Conservation (phyloP, 1,140 invertebrate species). For the Ceratosolen solmsi region DNA sequence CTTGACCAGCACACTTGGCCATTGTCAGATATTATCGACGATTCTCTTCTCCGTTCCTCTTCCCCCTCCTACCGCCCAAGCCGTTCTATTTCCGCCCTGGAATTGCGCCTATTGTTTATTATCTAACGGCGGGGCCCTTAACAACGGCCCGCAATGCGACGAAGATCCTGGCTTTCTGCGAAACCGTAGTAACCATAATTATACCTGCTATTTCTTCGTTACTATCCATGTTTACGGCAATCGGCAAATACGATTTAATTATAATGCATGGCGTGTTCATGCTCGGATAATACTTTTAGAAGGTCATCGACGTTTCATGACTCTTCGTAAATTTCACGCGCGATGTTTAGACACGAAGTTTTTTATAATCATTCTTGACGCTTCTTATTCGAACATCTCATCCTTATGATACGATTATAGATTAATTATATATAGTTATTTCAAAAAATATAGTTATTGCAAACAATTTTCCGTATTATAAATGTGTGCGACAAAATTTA, state of each 20-base stretch:
- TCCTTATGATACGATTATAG: no score
- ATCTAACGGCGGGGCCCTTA: not conserved
- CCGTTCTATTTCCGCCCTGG: not conserved
- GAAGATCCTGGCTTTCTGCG: not conserved
- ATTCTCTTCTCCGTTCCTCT: not conserved
- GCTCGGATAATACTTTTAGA: not conserved
- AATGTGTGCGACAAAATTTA: no score
- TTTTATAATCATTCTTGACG: not conserved
- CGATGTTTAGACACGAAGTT: not conserved
- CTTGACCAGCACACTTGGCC: no score
- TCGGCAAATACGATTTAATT: not conserved
- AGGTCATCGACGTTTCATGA: no score
- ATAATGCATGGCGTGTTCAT: not conserved
- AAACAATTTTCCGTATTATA: no score
- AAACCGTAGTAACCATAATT: not conserved
- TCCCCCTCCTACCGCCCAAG: not conserved
- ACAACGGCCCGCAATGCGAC: not conserved
- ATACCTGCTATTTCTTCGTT: not conserved
- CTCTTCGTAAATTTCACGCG: not conserved
- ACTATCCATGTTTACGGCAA: not conserved
- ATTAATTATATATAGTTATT: no score
- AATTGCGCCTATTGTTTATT: constrained; percentile 8
- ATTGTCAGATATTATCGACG: not conserved
- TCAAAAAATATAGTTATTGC: no score
- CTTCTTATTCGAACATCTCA: not conserved